These are phyloP conservation scores for Lycocorax pyrrhopterus DNA, from an alignment of 2,113 vertebrate genomes.

Conservation along the genomic window DNA sequence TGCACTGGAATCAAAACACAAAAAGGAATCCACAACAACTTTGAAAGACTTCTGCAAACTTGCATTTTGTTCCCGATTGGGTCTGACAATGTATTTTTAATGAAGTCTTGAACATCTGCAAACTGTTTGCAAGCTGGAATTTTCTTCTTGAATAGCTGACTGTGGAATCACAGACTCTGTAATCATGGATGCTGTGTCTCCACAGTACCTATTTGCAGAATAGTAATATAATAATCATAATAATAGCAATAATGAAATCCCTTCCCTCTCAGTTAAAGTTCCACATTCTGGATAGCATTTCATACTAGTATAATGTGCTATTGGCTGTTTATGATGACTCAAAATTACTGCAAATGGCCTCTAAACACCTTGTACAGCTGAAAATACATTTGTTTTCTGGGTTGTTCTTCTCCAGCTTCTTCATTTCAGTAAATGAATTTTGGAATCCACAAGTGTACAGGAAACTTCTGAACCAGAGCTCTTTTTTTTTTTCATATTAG, in stretches of 20 bases:
- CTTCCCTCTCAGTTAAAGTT: conserved; percentile 19
- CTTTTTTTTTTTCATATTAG: not conserved
- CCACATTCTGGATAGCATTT: not conserved
- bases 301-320: not conserved
- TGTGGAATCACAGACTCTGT: conserved; percentile 16
- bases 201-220: conserved; percentile 34
- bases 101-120: conserved; percentile 52
- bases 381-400: not conserved
- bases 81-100: conserved; percentile 33
- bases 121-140: conserved; percentile 45
- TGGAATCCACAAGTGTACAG: not conserved
- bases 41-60: conserved; percentile 25
- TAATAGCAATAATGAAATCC: conserved; percentile 44
- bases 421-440: not conserved
- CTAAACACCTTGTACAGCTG: not conserved
- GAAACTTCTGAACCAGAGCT: not conserved
- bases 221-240: conserved; percentile 45
- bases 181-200: conserved; percentile 38
- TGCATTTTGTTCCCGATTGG: conserved; percentile 29
- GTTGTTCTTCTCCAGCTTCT: not conserved
- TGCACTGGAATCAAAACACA: not conserved
- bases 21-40: not conserved
- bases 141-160: conserved; percentile 37
- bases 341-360: not conserved
- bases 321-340: not conserved